Evolutionary conservation across 2,113 vertebrate species (phyloP), one percentile per base, ranked within the genome.

Genomic region (Percina caprodes): DNA sequence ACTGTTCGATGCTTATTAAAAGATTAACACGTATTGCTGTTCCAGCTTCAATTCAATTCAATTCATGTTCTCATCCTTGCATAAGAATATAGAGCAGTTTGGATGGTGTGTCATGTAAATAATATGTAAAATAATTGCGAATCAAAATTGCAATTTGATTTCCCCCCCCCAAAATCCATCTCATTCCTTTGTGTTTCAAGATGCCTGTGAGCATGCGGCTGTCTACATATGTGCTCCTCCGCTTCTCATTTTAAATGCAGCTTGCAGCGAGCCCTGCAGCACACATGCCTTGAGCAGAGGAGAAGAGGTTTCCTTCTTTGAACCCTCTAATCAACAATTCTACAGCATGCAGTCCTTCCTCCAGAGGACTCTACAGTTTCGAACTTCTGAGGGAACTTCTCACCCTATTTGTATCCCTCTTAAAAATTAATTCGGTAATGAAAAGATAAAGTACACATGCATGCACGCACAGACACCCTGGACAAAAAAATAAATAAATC

Each of bases 181-280:
- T 60, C 15, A 39, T 63, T 35, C 33, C 10, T 33, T 69, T 52
- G 65, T 15, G 0, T 78, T 79, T 60, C 5, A 67, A 66, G 7
- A 7, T 74, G 30, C 24, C 35, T 21, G 33, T n/a, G 46, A 23
- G 30, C 48, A 54, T 55, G 16, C 33, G 3, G 19, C 45, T 66
- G 21, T 73, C 9, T 33, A 33, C 15, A 54, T 35, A 23, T 60
- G 54, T 56, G 60, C 78, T 66, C 70, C n/a, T 39, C n/a, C 35
- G 61, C 39, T 67, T 48, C 74, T 75, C 62, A 80, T 82, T 80
- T 84, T 81, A 92, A 92, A 88, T 60, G 11, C 77, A 63, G 86
- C 89, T 92, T 16, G 30, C 63, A 81, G 89, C 89, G 23, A 91
- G 83, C 81, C 82, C 80, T 58, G 78, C 79, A 92, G 89, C 89